Conservation (phyloP, 2,113 vertebrate species). For the Melanocharis versteri region DNA sequence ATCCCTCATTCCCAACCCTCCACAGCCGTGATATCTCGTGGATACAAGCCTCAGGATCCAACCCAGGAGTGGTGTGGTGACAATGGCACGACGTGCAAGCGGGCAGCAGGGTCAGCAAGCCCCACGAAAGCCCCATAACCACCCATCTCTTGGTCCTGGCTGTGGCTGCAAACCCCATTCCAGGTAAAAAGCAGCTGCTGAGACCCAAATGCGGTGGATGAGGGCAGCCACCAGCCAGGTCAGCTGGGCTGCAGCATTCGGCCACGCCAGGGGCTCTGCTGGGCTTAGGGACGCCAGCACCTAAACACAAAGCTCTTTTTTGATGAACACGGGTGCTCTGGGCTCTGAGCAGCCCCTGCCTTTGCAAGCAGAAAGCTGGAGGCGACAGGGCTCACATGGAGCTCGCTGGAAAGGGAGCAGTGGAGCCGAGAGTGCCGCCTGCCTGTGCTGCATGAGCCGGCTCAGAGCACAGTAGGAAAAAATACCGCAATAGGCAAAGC, state of each 20-base stretch:
- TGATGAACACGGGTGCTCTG: fast-evolving
- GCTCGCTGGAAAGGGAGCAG: neutral
- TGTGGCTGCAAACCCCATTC: neutral
- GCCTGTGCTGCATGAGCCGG: fast-evolving
- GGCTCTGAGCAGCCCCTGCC: neutral
- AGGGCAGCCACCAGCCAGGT: neutral
- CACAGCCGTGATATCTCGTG: neutral
- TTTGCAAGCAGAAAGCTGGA: neutral
- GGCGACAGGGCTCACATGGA: fast-evolving
- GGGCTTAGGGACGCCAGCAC: neutral
- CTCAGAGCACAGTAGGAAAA: slow-evolving; percentile 18
- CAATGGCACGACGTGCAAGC: neutral
- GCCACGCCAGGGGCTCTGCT: neutral
- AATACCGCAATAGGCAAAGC: slow-evolving; percentile 36
- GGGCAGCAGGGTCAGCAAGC: fast-evolving
- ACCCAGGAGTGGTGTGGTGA: neutral
- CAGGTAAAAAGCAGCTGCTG: neutral
- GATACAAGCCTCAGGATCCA: neutral
- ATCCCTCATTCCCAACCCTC: fast-evolving
- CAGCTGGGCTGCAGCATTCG: fast-evolving
- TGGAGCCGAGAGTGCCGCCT: neutral
- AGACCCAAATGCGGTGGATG: fast-evolving
- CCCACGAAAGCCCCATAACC: neutral
- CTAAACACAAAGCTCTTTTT: neutral
- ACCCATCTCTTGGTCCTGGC: neutral